Evolutionary conservation across 2,888 invertebrate genomes (phyloP).

Genomic region (Melanargia galathea): DNA sequence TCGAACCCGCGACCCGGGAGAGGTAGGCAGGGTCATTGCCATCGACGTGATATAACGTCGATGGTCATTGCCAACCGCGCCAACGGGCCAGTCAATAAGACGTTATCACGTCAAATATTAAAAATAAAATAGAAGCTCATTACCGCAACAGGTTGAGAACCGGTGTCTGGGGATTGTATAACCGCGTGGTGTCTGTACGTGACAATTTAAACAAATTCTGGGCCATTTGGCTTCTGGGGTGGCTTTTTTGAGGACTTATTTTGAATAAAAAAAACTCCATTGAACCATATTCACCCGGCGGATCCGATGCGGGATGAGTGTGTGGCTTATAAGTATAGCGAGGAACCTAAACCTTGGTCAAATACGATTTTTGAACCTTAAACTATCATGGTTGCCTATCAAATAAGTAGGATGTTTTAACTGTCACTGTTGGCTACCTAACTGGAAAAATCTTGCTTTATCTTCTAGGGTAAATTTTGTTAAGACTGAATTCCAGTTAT

Average conservation of each 20-base stretch:
- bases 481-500: no score
- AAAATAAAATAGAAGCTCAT: conserved; percentile 37
- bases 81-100: no score
- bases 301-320: conserved; percentile 73
- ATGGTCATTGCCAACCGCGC: no score
- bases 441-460: no score
- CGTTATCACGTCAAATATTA: no score
- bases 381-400: no score
- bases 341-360: conserved; percentile 10
- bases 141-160: conserved; percentile 53
- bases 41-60: no score
- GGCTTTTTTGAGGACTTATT: conserved; percentile 74
- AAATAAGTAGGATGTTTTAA: no score
- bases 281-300: conserved; percentile 63
- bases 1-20: no score
- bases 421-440: no score
- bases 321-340: conserved; percentile 66
- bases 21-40: no score
- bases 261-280: conserved; percentile 74
- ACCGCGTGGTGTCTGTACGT: conserved; percentile 79
- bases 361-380: neutral
- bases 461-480: no score
- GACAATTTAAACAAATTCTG: conserved; percentile 83
- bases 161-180: conserved; percentile 67
- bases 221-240: conserved; percentile 82